Conservation (phyloP, 2,113 vertebrate species). For the Lichenostomus cassidix region DNA sequence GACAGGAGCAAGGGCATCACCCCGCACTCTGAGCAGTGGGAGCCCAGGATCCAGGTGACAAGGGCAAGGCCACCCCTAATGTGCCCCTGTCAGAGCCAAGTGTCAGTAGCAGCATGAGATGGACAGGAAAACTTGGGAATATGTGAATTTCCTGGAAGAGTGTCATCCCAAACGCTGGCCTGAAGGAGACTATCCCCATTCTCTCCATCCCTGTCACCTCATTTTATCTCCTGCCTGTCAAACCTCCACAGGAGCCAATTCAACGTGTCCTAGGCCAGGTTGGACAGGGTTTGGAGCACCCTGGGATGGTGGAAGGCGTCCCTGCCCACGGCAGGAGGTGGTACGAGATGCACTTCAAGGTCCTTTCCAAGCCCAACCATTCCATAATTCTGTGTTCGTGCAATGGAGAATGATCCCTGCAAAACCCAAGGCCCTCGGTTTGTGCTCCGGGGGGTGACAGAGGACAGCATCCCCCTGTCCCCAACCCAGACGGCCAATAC, state of each 20-base stretch:
- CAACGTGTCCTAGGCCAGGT: fast-evolving
- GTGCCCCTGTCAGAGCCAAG: fast-evolving
- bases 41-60: not conserved
- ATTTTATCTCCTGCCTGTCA: not conserved
- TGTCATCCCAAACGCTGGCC: fast-evolving
- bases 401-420: fast-evolving
- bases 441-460: not conserved
- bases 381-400: fast-evolving
- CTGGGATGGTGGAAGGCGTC: fast-evolving
- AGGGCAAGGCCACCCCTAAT: not conserved
- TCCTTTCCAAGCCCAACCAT: not conserved
- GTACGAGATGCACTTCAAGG: fast-evolving
- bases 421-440: fast-evolving
- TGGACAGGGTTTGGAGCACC: not conserved
- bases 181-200: not conserved
- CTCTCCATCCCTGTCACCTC: not conserved
- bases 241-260: not conserved
- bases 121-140: not conserved
- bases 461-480: not conserved
- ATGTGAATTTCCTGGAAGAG: fast-evolving
- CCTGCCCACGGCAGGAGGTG: fast-evolving
- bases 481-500: constrained; percentile 48
- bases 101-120: fast-evolving
- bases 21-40: not conserved
- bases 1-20: fast-evolving